Conservation (phyloP, 2,113 vertebrate genomes). For the Chamaetylas fuelleborni region DNA sequence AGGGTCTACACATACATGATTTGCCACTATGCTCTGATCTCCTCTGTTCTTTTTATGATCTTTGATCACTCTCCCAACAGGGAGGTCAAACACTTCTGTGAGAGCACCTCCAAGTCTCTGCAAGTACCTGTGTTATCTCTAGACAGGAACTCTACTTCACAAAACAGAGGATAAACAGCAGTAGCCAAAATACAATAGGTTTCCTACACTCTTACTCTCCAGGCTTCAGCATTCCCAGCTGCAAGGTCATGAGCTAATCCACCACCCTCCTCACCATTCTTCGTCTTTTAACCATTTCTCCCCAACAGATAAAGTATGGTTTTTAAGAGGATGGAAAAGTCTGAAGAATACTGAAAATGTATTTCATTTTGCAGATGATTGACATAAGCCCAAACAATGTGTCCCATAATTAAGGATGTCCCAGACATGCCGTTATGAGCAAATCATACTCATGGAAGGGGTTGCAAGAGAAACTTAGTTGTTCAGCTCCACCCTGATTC, state of each 20-base stretch:
- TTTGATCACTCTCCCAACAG: background rate
- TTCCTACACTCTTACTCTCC: background rate
- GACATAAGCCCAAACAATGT: background rate
- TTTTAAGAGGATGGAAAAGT: background rate
- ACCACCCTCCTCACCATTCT: background rate
- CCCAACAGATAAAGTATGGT: background rate
- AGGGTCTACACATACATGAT: accelerated
- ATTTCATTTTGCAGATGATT: background rate
- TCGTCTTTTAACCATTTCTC: background rate
- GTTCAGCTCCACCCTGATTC: background rate
- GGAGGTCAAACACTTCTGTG: accelerated
- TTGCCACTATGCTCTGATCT: background rate
- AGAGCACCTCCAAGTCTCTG: background rate
- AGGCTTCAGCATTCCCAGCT: background rate
- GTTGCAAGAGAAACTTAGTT: background rate
- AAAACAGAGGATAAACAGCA: background rate
- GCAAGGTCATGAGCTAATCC: background rate
- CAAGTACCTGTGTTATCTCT: background rate
- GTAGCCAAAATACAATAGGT: background rate
- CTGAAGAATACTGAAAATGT: background rate
- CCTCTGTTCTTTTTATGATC: background rate
- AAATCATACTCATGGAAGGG: background rate
- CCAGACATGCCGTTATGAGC: background rate
- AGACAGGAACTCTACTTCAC: background rate
- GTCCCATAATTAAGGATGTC: background rate